A percentile compares a stretch with the other conserved stretches of the same genome.
phyloP scores from a whole-genome alignment of 2,797 vertebrate species.

The Petrocephalus schoutedeni region DNA sequence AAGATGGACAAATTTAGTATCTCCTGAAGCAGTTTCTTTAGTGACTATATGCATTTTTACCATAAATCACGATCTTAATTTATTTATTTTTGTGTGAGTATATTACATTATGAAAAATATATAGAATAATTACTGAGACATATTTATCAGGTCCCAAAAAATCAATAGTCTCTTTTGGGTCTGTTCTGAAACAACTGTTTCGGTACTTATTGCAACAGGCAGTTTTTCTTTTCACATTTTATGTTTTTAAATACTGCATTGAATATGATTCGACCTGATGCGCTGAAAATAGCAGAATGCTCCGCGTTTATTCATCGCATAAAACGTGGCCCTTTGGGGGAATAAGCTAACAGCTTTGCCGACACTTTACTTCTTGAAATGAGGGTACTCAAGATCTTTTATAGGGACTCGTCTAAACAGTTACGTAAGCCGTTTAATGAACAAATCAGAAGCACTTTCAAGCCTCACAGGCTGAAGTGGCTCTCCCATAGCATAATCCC shows the following conservation, averaged over 20 bases:
- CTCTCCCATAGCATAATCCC: background rate
- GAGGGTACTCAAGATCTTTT: background rate
- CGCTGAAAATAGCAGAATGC: background rate
- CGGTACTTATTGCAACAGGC: background rate
- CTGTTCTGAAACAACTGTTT: background rate
- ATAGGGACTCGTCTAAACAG: background rate
- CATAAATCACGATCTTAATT: background rate
- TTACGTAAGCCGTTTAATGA: background rate
- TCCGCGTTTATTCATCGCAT: background rate
- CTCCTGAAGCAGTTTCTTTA: background rate
- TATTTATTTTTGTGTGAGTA: background rate
- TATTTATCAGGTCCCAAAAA: background rate
- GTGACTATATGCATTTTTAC: background rate
- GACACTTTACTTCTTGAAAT: background rate
- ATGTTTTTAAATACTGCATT: background rate
- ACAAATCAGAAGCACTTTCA: slow-evolving; percentile 6
- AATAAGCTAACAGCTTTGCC: background rate
- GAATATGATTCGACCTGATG: background rate
- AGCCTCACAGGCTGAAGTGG: background rate
- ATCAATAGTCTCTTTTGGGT: background rate
- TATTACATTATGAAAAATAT: background rate
- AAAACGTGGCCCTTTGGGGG: background rate
- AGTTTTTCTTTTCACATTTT: background rate
- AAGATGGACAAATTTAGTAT: background rate
- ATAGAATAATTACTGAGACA: background rate